Base-by-base conservation (phyloP, 1,140 invertebrate genomes). In the Hesperophylax magnus region DNA sequence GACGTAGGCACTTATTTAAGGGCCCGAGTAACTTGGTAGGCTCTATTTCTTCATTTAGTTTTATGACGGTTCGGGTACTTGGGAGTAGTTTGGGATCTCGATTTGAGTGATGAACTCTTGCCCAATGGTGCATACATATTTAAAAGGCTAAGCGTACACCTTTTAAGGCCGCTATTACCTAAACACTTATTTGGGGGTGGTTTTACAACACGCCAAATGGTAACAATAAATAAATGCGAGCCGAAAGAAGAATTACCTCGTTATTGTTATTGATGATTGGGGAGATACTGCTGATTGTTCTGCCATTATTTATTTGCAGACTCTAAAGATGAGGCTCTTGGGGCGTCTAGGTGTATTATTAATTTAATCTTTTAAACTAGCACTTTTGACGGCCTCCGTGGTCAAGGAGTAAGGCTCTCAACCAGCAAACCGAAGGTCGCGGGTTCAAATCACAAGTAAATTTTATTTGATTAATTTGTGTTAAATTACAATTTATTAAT, bases 1-100 rank as follows among this genome's bases (percentile, higher is more conserved):
- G 81, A 84, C 82, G 82, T 84, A 84, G 82, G 82, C 82, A 84
- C 82, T 84, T 81, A 81, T 84, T 84, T 81, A 81, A 79, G 56
- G 34, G 63, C 60, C 34, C 77, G 34, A 58, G 65, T 31, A 67
- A 77, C 47, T 65, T 61, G 74, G 77, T 24, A 31, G 72, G 82
- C 78, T 81, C 76, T 84, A 84, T 84, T 84, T 84, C 82, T 84
- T 84, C 82, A 81, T 84, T 84, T 84, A 84, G 72, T 84, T 84
- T 84, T 84, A 84, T 84, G 82, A 81, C 69, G 82, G 82, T 84
- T 78, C 54, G 24, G 74, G 63, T 61, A 27, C 58, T 54, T 77
- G 24, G 34, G 9, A n/a, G 31, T 54, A 74, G 15, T 75, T 61
- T 39, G 39, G 54, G 77, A 27, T 56, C 76, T 24, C 75, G 18